Conservation (phyloP, 2,888 invertebrate genomes). For the Fissipunctia ypsillon region DNA sequence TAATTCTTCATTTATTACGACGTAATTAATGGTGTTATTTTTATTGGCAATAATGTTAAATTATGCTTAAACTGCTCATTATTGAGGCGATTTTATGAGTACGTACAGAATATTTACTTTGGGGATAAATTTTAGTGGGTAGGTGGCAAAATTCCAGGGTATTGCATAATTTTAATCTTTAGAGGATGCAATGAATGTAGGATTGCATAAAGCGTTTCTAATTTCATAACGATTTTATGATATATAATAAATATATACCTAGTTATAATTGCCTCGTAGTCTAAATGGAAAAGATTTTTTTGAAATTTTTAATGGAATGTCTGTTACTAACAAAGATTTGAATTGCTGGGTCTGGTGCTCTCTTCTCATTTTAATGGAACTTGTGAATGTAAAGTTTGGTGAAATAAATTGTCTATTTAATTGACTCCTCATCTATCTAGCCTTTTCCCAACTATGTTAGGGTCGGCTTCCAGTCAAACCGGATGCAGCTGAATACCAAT, state of each 20-base stretch:
- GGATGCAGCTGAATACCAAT: no score
- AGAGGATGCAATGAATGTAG: slow-evolving; percentile 15
- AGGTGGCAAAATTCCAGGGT: slow-evolving; percentile 47
- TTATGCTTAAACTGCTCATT: slow-evolving; percentile 12
- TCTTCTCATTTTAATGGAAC: background rate
- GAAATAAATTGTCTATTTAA: no score
- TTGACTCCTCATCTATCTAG: no score
- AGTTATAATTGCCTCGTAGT: background rate
- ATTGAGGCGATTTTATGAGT: slow-evolving; percentile 2
- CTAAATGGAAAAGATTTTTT: background rate
- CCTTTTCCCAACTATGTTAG: no score
- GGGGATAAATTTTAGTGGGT: slow-evolving; percentile 18
- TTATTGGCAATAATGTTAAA: slow-evolving; percentile 20
- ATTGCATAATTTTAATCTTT: slow-evolving; percentile 47
- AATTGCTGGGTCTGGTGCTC: background rate
- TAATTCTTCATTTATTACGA: slow-evolving; percentile 28
- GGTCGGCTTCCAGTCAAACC: no score
- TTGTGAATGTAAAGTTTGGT: background rate
- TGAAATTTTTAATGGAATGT: background rate
- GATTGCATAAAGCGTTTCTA: background rate
- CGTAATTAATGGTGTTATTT: slow-evolving; percentile 25
- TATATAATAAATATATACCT: no score
- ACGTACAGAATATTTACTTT: slow-evolving; percentile 17
- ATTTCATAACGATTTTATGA: background rate
- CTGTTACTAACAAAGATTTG: background rate